Evolutionary conservation across 2,888 invertebrate species (phyloP).

Genomic region (Lumbricus terrestris): DNA sequence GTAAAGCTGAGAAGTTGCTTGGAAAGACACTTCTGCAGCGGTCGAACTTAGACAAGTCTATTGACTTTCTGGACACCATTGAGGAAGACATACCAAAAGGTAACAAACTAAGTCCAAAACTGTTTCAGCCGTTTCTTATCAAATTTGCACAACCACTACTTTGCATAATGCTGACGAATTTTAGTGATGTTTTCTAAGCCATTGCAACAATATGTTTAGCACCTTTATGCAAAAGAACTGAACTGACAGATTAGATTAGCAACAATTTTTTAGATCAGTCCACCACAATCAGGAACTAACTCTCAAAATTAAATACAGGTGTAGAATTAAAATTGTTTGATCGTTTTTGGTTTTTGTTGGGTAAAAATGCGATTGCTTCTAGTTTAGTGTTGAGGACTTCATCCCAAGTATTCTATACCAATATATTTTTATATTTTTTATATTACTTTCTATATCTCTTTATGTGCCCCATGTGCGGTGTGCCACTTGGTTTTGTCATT

Average conservation of each 20-base stretch:
- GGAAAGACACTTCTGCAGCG: conserved; percentile 75
- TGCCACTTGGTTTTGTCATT: too few species aligned
- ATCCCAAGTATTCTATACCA: too few species aligned
- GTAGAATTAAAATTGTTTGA: background rate
- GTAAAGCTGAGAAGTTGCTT: conserved; percentile 63
- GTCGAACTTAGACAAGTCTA: conserved; percentile 78
- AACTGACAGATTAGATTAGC: background rate
- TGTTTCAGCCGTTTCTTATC: background rate
- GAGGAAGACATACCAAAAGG: conserved; percentile 77
- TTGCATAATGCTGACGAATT: background rate
- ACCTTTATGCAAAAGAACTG: background rate
- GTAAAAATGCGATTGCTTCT: too few species aligned
- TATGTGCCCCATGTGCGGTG: too few species aligned
- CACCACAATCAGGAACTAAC: background rate
- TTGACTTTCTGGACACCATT: conserved; percentile 81
- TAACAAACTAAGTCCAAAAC: conserved; percentile 36
- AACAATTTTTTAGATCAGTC: background rate
- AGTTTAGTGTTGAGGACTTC: background rate
- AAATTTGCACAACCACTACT: background rate
- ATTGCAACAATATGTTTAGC: background rate
- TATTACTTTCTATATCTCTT: too few species aligned
- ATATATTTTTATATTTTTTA: too few species aligned
- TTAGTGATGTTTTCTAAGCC: background rate
- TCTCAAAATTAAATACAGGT: background rate
- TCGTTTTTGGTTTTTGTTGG: too few species aligned